Conservation (phyloP, 2,797 vertebrate species). For the Enoplosus armatus region DNA sequence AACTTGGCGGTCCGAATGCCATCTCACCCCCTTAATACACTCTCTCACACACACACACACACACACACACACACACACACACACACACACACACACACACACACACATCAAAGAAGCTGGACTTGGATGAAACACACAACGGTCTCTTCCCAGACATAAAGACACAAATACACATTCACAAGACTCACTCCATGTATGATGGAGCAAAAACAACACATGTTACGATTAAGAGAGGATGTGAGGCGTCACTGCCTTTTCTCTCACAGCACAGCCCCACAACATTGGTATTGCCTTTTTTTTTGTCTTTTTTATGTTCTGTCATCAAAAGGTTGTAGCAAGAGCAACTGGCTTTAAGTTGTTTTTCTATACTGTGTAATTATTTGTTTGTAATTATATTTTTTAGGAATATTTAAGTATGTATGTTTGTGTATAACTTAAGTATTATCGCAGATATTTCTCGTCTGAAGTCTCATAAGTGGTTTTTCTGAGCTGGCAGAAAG, state of each 20-base stretch:
- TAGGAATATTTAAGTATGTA: constrained; percentile 69
- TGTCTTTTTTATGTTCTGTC: constrained; percentile 45
- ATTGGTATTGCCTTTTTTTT: constrained; percentile 66
- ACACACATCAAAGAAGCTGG: constrained; percentile 25
- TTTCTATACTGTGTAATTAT: constrained; percentile 75
- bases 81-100: constrained; percentile 4
- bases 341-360: constrained; percentile 65
- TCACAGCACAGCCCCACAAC: constrained; percentile 63
- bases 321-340: constrained; percentile 63
- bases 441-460: constrained; percentile 29
- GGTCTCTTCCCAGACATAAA: background rate
- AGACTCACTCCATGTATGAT: constrained; percentile 17
- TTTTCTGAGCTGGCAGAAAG: constrained; percentile 46
- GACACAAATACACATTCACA: constrained; percentile 36
- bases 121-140: constrained; percentile 39
- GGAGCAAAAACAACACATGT: constrained; percentile 41
- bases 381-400: constrained; percentile 65
- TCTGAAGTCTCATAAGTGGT: constrained; percentile 25
- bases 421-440: constrained; percentile 54
- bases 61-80: background rate
- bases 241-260: constrained; percentile 35
- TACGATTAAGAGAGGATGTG: constrained; percentile 36
- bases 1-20: constrained; percentile 40
- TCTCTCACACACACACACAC: too few species aligned
- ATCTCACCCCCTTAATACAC: constrained; percentile 17